phyloP scores from a whole-genome alignment of 1,140 invertebrate genomes.

The Ooceraea biroi region DNA sequence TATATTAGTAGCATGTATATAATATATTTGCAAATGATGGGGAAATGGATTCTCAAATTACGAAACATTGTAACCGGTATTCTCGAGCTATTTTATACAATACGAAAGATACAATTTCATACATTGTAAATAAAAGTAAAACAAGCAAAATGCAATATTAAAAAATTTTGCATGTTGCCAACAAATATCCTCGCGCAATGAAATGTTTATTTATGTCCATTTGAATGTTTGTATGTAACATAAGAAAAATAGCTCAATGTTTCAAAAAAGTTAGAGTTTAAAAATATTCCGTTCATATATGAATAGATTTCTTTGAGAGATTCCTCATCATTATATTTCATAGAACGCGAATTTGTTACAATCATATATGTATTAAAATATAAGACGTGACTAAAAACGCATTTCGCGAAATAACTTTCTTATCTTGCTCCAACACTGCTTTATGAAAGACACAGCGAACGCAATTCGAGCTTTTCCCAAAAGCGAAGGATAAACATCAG shows the following conservation, averaged over 20 bases:
- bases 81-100: no score
- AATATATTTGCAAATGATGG: background rate
- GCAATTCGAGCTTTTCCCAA: conserved; percentile 52
- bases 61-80: conserved; percentile 19
- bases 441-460: conserved; percentile 20
- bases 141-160: conserved; percentile 5
- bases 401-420: conserved; percentile 50
- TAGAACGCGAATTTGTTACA: background rate
- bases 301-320: background rate
- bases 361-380: conserved; percentile 4
- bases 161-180: conserved; percentile 33
- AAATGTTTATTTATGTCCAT: conserved; percentile 44
- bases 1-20: conserved; percentile 22
- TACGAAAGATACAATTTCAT: no score
- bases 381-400: conserved; percentile 30
- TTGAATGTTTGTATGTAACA: background rate
- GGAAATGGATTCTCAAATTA: conserved; percentile 29
- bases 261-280: background rate
- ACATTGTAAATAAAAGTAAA: conserved; percentile 40
- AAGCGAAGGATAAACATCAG: conserved; percentile 61
- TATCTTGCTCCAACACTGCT: conserved; percentile 23
- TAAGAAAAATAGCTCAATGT: background rate
- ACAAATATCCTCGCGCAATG: background rate
- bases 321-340: conserved; percentile 17
- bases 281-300: conserved; percentile 43